Base-by-base conservation (phyloP, 2,888 invertebrate species). In the Metalampra italica region DNA sequence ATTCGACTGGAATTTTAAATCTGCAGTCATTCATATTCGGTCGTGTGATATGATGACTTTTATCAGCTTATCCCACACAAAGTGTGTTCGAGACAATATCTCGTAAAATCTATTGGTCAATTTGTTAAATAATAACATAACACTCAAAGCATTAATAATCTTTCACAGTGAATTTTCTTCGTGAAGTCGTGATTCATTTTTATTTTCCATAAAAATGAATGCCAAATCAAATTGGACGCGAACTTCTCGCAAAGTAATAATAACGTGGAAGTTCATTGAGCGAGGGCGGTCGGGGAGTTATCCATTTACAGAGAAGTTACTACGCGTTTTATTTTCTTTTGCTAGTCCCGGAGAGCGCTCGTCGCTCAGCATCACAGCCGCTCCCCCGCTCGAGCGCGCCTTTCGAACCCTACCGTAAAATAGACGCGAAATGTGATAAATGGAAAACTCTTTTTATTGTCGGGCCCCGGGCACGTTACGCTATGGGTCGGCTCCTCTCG, bases 381-480 rank as follows among this genome's bases (percentile, higher is more conserved):
- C 75, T 75, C 75, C 71, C 78, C 75, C 74, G 39, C 15, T 72
- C 68, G 77, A 76, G 75, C 71, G 69, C 76, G 71, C 73, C 78
- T 79, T 78, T 74, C 81, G 76, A 80, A 81, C 85, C 85, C 81
- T 78, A 76, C 82, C 82, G 82, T 85, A 84, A 88, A 89, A 88
- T 87, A 87, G 82, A 89, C 85, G 84, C 82, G 76, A 86, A 88
- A 88, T 86, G 88, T 89, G 87, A 89, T 88, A 89, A 89, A 89
- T 89, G 85, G 84, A 79, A 82, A 81, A 85, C 80, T 87, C 85
- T 82, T 86, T 87, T 88, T 88, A 86, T 75, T 87, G 82, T 79
- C 65, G 72, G 73, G 75, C 74, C 82, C 71, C 78, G 73, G 82
- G 75, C 82, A 75, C 75, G 78, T 82, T 82, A 74, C 80, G 78